These are phyloP conservation scores for Microcebus jonahi DNA, from an alignment of 2,113 vertebrate species.

Conservation along the genomic window DNA sequence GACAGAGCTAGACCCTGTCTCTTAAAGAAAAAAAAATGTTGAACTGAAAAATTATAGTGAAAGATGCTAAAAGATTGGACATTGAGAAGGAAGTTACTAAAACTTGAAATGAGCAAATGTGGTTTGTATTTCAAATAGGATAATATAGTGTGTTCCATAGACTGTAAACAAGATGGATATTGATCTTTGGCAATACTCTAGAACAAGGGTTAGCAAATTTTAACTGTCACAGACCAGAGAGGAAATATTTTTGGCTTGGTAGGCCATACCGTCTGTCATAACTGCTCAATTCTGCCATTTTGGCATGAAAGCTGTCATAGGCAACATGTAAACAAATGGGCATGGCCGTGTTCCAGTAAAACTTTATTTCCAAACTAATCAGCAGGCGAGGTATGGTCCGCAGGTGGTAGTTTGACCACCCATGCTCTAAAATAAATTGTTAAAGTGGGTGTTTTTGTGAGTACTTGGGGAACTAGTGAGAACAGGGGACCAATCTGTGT, in stretches of 20 bases:
- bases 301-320: not conserved
- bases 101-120: not conserved
- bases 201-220: not conserved
- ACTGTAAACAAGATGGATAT: not conserved
- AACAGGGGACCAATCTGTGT: not conserved
- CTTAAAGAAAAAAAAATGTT: not conserved
- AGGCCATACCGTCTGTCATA: not conserved
- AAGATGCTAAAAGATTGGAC: not conserved
- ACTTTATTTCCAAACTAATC: not conserved
- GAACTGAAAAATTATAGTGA: constrained; percentile 7
- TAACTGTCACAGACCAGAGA: not conserved
- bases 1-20: too few relatives aligned
- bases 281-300: not conserved
- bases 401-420: not conserved
- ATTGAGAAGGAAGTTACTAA: not conserved
- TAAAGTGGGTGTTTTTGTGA: not conserved
- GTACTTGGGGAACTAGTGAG: not conserved
- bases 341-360: not conserved
- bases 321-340: not conserved
- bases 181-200: not conserved
- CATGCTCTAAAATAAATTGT: not conserved
- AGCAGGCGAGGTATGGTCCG: not conserved
- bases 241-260: not conserved
- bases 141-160: not conserved
- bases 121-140: not conserved